Percentiles rank a stretch among this genome's conserved stretches.
These are phyloP conservation scores for Oscheius sp. DNA, from an alignment of 2,888 invertebrate genomes.

Conservation along the genomic window DNA sequence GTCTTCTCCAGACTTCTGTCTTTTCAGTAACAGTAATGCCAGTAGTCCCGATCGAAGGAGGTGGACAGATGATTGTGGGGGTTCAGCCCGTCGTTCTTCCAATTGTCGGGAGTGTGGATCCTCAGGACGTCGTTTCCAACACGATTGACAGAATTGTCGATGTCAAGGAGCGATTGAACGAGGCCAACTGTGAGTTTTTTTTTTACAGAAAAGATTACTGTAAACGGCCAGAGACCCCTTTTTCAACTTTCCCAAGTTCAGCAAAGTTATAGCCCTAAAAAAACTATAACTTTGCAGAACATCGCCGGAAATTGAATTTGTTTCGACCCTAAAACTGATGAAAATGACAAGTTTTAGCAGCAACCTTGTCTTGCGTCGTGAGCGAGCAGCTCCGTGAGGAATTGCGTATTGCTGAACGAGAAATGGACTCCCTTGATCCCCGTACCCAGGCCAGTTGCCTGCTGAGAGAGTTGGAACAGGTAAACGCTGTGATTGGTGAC, in stretches of 20 bases:
- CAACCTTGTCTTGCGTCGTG: constrained; percentile 45
- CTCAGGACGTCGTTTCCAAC: constrained; percentile 65
- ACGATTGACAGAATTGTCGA: constrained; percentile 67
- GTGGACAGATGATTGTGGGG: background rate
- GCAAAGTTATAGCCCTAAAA: too few relatives aligned
- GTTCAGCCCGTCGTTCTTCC: constrained; percentile 3
- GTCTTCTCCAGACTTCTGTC: background rate
- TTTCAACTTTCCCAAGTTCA: too few relatives aligned
- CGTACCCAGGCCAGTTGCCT: constrained; percentile 67
- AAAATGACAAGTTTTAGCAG: constrained; percentile 28
- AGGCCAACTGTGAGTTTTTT: constrained; percentile 43
- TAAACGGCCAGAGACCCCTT: too few relatives aligned
- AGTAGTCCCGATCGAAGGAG: constrained; percentile 10
- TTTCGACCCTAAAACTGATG: too few relatives aligned
- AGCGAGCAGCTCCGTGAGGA: constrained; percentile 62
- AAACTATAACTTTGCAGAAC: too few relatives aligned
- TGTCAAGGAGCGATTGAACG: constrained; percentile 67
- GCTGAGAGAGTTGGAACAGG: constrained; percentile 62
- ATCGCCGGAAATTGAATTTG: too few relatives aligned
- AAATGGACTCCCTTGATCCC: constrained; percentile 67
- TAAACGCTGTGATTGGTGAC: constrained; percentile 20
- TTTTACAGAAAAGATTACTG: background rate
- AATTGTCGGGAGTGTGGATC: constrained; percentile 41
- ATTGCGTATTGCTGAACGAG: constrained; percentile 62
- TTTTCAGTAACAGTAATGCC: background rate